Base-by-base conservation (phyloP, 2,113 vertebrate species). In the Daboia siamensis region DNA sequence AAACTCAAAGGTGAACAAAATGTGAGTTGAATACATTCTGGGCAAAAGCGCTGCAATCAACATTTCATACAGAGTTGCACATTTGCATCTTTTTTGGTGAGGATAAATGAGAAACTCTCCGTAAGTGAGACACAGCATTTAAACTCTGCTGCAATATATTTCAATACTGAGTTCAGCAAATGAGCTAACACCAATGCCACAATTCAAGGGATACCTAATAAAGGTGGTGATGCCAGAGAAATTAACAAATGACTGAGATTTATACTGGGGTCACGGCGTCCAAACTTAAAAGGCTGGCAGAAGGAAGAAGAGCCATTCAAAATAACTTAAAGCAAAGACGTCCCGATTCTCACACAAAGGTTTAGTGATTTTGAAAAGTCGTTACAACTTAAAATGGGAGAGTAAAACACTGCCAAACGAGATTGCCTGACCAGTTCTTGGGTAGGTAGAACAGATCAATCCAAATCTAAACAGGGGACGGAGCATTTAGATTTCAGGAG, bases 371-470 rank as follows among this genome's bases (percentile, higher is more conserved):
- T 86, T 69, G n/a, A 24, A 85, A 85, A n/a, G 56, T 8, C 74
- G 33, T 44, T 12, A 44, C 29, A 6, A 61, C 17, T 33, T 51
- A 64, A 1, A 21, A 23, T 17, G 33, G 23, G 6, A 51, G 9
- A 26, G 69, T 57, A 48, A 44, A 90, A 61, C n/a, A 15, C 1
- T 17, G 24, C 5, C 9, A 56, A 89, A 59, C n/a, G 64, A 61
- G 56, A 64, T 86, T 13, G 64, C 54, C 46, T 23, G 86, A 61
- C 54, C 11, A 0, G 39, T 21, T 74, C 61, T 0, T 1, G 48
- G 12, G 17, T 3, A 39, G 12, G 17, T 3, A 39, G 0, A 0
- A 2, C 48, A 54, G 56, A n/a, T 24, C 23, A 90, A 91, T 11
- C 29, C 0, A 29, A 94, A 90, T 51, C 33, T n/a, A n/a, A 74